A percentile compares a stretch with the other conserved stretches of the same genome.
phyloP scores from a whole-genome alignment of 1,140 invertebrate species.

The Listronotus bonariensis region DNA sequence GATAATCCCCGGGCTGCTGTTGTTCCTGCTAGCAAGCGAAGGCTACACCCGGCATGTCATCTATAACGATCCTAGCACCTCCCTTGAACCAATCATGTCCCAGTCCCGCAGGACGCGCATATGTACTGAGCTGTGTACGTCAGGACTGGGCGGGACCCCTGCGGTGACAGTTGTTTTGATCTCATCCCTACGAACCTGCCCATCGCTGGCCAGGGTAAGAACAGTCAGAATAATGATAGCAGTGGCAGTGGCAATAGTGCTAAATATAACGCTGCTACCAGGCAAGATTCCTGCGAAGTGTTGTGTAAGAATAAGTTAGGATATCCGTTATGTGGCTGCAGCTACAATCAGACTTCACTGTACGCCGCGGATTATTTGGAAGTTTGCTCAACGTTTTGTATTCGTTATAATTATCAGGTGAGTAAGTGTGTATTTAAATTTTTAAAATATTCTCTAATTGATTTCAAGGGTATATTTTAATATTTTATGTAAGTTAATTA shows the following conservation, averaged over 20 bases:
- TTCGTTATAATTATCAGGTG: constrained; percentile 45
- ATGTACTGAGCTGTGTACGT: constrained; percentile 54
- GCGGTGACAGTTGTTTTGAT: constrained; percentile 52
- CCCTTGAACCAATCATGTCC: constrained; percentile 48
- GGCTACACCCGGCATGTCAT: constrained; percentile 25
- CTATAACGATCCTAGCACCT: constrained; percentile 30
- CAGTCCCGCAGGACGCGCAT: constrained; percentile 47
- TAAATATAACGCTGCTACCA: constrained; percentile 34
- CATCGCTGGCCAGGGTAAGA: constrained; percentile 19
- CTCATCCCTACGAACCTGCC: constrained; percentile 45
- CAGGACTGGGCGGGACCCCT: constrained; percentile 55
- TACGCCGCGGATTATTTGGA: constrained; percentile 45
- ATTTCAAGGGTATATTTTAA: too few relatives aligned
- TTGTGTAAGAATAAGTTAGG: constrained; percentile 54
- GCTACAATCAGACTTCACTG: constrained; percentile 15
- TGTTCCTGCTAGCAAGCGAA: constrained; percentile 42
- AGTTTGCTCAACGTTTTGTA: constrained; percentile 52
- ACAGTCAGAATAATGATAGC: constrained; percentile 17
- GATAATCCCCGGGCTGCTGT: constrained; percentile 44
- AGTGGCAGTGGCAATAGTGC: constrained; percentile 6
- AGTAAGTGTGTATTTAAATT: too few relatives aligned
- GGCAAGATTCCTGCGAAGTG: constrained; percentile 49
- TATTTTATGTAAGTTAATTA: too few relatives aligned
- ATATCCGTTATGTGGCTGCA: constrained; percentile 51
- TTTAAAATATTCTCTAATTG: too few relatives aligned